Evolutionary conservation across 2,113 vertebrate genomes (phyloP).

Genomic region (Ascaphus truei): DNA sequence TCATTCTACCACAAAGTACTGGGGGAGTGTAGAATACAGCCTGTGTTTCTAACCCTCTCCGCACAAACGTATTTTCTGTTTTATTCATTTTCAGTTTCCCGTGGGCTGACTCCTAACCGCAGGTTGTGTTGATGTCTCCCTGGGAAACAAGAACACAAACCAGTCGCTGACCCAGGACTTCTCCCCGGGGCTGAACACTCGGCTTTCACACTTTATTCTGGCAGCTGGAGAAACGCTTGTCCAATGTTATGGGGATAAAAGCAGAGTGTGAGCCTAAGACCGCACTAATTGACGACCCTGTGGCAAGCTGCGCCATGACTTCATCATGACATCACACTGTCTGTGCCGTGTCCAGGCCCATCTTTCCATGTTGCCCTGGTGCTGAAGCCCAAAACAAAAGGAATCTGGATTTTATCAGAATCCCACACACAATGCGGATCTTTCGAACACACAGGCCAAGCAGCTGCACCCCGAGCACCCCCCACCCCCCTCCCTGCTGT

Average conservation of each 20-base stretch:
- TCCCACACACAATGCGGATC: neutral
- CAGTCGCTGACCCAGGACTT: too few species aligned
- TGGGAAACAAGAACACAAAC: too few species aligned
- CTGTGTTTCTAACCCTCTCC: too few species aligned
- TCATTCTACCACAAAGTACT: too few species aligned
- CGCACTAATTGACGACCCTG: too few species aligned
- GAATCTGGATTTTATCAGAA: constrained; percentile 53
- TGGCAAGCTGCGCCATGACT: constrained; percentile 15
- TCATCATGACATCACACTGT: constrained; percentile 42
- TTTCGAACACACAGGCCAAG: neutral
- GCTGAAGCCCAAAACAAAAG: constrained; percentile 48
- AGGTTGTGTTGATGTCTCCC: too few species aligned
- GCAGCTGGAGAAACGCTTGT: neutral
- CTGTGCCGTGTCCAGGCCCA: constrained; percentile 21
- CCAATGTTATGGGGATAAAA: too few species aligned
- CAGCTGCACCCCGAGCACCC: neutral
- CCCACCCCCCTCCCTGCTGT: neutral
- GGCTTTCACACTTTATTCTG: neutral
- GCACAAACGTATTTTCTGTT: too few species aligned
- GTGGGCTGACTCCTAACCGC: too few species aligned
- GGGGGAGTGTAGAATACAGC: too few species aligned
- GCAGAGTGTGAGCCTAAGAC: neutral
- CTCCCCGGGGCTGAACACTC: too few species aligned
- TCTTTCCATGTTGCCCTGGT: constrained; percentile 37
- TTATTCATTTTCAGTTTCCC: neutral